phyloP scores from a whole-genome alignment of 2,113 vertebrate species.

The Panthera tigris region DNA sequence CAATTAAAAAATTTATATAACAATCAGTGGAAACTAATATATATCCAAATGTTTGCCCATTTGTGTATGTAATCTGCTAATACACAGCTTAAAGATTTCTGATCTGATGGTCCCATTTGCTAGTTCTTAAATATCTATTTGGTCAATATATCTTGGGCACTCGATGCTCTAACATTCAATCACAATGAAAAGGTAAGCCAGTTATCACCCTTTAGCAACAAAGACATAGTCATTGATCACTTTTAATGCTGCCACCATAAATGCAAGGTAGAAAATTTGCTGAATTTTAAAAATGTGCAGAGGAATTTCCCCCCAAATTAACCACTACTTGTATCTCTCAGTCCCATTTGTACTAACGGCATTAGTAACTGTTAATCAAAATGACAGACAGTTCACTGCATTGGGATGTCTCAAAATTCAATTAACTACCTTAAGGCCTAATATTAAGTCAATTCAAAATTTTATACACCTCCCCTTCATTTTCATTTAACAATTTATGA shows the following conservation, averaged over 20 bases:
- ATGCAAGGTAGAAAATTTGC: slow-evolving; percentile 52
- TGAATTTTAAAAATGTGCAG: slow-evolving; percentile 49
- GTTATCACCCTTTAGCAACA: slow-evolving; percentile 46
- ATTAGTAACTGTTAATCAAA: slow-evolving; percentile 53
- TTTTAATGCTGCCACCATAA: slow-evolving; percentile 73
- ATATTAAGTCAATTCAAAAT: slow-evolving; percentile 69
- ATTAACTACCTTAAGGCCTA: slow-evolving; percentile 67
- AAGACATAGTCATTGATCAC: slow-evolving; percentile 18
- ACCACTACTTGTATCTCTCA: slow-evolving; percentile 8
- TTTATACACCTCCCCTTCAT: slow-evolving; percentile 61
- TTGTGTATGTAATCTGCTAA: slow-evolving; percentile 38
- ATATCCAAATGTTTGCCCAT: slow-evolving; percentile 61
- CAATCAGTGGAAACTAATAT: slow-evolving; percentile 49
- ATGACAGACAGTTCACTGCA: slow-evolving; percentile 38
- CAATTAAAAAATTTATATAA: slow-evolving; percentile 45
- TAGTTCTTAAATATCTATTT: slow-evolving; percentile 50
- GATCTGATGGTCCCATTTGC: slow-evolving; percentile 36
- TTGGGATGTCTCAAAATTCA: slow-evolving; percentile 64
- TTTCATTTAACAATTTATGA: slow-evolving; percentile 76
- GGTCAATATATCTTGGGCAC: slow-evolving; percentile 31
- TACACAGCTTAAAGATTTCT: slow-evolving; percentile 52
- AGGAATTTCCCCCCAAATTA: slow-evolving; percentile 30
- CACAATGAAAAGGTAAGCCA: slow-evolving; percentile 47
- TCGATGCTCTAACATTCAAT: slow-evolving; percentile 53
- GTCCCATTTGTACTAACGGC: neutral